phyloP scores from a whole-genome alignment of 2,113 vertebrate genomes.

The Nycticebus coucang region DNA sequence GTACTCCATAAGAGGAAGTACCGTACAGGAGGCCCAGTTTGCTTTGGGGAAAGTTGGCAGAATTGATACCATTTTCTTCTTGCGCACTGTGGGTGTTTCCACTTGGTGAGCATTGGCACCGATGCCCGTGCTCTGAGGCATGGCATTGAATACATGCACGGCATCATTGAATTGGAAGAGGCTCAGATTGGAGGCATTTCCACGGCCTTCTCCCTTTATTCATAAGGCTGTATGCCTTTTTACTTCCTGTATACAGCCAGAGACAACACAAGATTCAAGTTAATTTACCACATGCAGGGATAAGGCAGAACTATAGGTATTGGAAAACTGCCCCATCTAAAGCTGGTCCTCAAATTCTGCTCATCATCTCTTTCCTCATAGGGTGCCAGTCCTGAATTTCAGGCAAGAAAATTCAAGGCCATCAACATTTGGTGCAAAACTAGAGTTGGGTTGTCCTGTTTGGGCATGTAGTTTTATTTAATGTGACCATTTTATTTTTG shows the following conservation, averaged over 20 bases:
- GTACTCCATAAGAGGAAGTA: not conserved
- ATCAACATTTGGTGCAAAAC: not conserved
- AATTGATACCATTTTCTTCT: not conserved
- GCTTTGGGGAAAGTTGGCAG: not conserved
- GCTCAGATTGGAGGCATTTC: not conserved
- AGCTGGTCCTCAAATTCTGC: not conserved
- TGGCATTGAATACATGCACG: rapidly evolving
- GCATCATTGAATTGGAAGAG: not conserved
- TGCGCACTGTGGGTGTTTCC: not conserved
- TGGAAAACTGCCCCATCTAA: not conserved
- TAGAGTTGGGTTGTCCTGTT: not conserved
- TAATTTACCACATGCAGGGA: not conserved
- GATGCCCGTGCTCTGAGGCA: not conserved
- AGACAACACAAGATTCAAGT: not conserved
- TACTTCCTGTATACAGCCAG: not conserved
- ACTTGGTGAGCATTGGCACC: not conserved
- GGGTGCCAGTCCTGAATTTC: not conserved
- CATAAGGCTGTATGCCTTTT: not conserved
- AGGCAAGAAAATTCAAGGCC: not conserved
- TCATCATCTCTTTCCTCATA: not conserved
- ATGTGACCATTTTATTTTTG: not conserved
- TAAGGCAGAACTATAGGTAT: not conserved
- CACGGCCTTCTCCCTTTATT: not conserved
- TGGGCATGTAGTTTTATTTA: not conserved
- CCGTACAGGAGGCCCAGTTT: not conserved